Base-by-base conservation (phyloP, 2,888 invertebrate species). In the Aradus depressus region DNA sequence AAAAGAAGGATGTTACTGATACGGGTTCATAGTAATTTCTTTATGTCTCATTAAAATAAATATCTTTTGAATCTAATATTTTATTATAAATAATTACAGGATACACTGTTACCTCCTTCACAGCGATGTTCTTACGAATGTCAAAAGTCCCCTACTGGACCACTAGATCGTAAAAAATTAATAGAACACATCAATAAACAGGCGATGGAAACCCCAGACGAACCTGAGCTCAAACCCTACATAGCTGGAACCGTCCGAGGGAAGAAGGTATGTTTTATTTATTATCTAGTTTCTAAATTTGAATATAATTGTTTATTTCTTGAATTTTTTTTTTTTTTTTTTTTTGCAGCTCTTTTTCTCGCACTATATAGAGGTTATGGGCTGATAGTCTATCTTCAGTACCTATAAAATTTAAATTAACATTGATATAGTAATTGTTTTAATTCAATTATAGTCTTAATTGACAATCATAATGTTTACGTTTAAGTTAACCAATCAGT, bases 111-210 rank as follows among this genome's bases (percentile, higher is more conserved):
- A 69, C 98, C 98, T 56, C 92, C 98, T 48, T 84, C 86, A 57
- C 90, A 96, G 73, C 80, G 98, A 63, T 90, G 88, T 70, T 88
- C 89, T 69, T 93, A 98, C 68, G 92, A 91, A 67, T 98, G 97
- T 66, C 83, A 82, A 61, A 99, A 98, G 72, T 79, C 80, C 64
- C 81, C 97, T 16, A 98, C 98, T 19, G 98, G 98, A 37, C 95
- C 96, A 14, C 76, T 95, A 62, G 86, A 95, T 72, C 80, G 97
- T 53, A 92, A 95, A 72, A 87, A 92, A 68, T 75, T 96, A 48
- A 87, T 96, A 65, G 90, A 93, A 67, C 93, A 91, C 71, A 89
- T 96, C 64, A 96, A 97, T 70, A 95, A 95, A 70, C 90, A 95
- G 68, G 97, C 97, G n/a, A 73, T 92, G 62, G 93, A 93, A 71